Percentiles rank a stretch among this genome's conserved stretches.
phyloP scores from a whole-genome alignment of 2,797 vertebrate species.

The Fringilla coelebs region DNA sequence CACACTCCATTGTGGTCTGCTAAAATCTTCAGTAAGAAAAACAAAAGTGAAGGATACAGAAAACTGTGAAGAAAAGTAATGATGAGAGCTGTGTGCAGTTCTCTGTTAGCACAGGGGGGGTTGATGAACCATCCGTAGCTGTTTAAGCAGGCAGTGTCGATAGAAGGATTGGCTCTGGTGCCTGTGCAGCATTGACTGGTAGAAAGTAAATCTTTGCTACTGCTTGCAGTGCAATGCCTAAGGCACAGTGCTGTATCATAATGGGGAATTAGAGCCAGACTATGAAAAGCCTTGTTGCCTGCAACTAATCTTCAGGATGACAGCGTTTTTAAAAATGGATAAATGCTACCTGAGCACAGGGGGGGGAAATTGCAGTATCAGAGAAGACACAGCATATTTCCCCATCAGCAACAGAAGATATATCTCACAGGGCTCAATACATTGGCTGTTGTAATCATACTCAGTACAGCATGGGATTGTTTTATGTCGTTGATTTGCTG shows the following conservation, averaged over 20 bases:
- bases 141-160: not conserved
- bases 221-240: not conserved
- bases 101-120: not conserved
- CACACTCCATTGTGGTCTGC: not conserved
- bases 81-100: not conserved
- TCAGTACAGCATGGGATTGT: not conserved
- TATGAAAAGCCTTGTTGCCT: not conserved
- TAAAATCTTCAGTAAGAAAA: not conserved
- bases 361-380: not conserved
- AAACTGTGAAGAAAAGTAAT: not conserved
- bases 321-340: not conserved
- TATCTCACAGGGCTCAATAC: not conserved
- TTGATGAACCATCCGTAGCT: not conserved
- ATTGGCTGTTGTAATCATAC: not conserved
- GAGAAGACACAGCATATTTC: not conserved
- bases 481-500: slow-evolving; percentile 30
- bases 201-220: not conserved
- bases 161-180: not conserved
- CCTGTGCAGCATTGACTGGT: not conserved
- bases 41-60: not conserved
- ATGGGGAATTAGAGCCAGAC: not conserved
- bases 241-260: not conserved
- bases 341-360: not conserved
- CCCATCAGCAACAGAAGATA: not conserved
- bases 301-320: not conserved